Percentiles rank a stretch among this genome's conserved stretches.
Conservation (phyloP, 2,888 invertebrate genomes). For the Platycnemis pennipes region DNA sequence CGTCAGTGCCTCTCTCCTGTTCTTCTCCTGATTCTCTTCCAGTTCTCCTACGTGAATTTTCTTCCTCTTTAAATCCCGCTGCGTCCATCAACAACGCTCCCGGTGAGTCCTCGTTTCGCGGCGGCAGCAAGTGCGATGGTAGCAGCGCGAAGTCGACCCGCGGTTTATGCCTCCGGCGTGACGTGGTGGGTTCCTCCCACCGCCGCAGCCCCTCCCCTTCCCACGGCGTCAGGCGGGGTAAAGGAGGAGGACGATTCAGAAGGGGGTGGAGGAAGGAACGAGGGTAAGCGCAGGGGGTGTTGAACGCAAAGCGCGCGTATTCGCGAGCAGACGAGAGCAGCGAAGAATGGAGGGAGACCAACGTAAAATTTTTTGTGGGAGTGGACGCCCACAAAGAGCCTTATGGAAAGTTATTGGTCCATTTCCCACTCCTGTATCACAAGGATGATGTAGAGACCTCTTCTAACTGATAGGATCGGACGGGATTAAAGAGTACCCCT, state of each 20-base stretch:
- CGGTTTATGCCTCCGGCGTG: not conserved
- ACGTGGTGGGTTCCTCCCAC: not conserved
- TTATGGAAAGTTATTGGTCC: not conserved
- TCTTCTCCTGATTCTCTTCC: not conserved
- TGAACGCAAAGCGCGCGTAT: slow-evolving; percentile 25
- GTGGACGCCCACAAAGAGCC: not conserved
- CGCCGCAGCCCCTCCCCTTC: not conserved
- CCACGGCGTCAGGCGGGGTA: not conserved
- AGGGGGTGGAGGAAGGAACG: not conserved
- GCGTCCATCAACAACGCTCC: not conserved
- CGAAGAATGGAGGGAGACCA: not conserved
- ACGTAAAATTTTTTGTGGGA: no score
- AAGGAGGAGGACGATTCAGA: not conserved
- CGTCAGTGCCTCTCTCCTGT: not conserved
- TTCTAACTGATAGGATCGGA: not conserved
- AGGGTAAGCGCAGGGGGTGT: not conserved
- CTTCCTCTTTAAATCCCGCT: not conserved
- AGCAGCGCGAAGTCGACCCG: not conserved
- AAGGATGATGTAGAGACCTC: not conserved
- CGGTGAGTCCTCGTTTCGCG: not conserved
- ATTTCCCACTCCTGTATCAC: not conserved
- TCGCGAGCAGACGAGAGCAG: not conserved
- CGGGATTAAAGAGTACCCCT: no score
- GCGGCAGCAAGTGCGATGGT: not conserved
- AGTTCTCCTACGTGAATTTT: not conserved